Evolutionary conservation across 2,888 invertebrate species (phyloP).

Genomic region (Alentia gelatinosa): DNA sequence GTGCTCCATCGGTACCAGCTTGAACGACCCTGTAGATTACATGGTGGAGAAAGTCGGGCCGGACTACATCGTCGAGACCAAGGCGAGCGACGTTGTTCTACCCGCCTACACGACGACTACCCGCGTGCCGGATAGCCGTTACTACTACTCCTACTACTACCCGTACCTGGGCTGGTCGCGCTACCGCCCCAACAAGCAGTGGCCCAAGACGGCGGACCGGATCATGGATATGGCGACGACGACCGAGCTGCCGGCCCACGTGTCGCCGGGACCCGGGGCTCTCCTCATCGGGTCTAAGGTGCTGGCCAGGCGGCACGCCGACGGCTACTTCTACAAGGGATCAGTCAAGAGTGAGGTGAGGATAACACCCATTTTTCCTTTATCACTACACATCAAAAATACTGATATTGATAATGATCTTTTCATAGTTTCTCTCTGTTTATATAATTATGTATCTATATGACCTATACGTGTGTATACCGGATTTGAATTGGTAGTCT

Average conservation of each 20-base stretch:
- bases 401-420: no score
- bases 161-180: slow-evolving; percentile 64
- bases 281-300: slow-evolving; percentile 77
- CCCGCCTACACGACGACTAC: background rate
- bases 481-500: no score
- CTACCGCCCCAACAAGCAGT: slow-evolving; percentile 73
- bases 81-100: background rate
- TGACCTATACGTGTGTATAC: no score
- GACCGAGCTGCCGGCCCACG: background rate
- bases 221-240: slow-evolving; percentile 64
- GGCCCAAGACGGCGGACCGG: slow-evolving; percentile 72
- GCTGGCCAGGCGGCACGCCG: slow-evolving; percentile 75
- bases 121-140: background rate
- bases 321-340: slow-evolving; percentile 79
- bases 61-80: slow-evolving; percentile 19
- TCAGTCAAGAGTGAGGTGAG: slow-evolving; percentile 79
- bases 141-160: slow-evolving; percentile 57
- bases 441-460: no score
- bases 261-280: slow-evolving; percentile 75
- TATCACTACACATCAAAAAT: background rate
- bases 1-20: slow-evolving; percentile 51
- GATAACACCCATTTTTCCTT: no score
- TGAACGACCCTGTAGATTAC: slow-evolving; percentile 38
- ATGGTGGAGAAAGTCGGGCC: slow-evolving; percentile 1
- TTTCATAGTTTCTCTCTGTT: no score